phyloP scores from a whole-genome alignment of 53 echinoderm and acorn worm species.

The Stichopus horrens region DNA sequence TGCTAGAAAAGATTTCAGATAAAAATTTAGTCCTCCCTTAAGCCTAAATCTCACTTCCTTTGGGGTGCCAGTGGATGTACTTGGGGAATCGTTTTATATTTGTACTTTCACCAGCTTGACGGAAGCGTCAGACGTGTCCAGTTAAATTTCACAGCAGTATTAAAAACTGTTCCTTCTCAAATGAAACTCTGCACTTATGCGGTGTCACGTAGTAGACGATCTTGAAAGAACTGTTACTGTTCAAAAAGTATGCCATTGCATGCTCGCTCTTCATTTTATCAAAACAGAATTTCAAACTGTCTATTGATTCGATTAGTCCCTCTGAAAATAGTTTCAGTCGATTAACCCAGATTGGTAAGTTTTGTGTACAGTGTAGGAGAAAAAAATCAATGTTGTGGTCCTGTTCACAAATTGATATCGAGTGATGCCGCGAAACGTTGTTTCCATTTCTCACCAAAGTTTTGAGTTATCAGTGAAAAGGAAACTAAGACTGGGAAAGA shows the following conservation, averaged over 20 bases:
- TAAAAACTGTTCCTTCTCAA: background rate
- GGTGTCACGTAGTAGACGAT: background rate
- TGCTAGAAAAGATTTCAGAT: too few species aligned
- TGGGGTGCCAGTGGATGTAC: too few species aligned
- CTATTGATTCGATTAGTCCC: background rate
- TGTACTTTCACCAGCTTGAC: too few species aligned
- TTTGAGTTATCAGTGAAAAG: too few species aligned
- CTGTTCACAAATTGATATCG: background rate
- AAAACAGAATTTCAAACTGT: background rate
- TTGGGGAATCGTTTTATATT: too few species aligned
- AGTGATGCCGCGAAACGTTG: background rate
- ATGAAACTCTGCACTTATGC: background rate
- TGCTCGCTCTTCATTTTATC: background rate
- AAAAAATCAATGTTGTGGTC: background rate
- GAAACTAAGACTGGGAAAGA: too few species aligned
- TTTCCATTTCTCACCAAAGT: too few species aligned
- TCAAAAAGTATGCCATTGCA: background rate
- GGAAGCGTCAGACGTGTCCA: too few species aligned
- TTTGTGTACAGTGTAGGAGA: background rate
- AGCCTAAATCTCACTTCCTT: too few species aligned
- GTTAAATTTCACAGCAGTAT: too few species aligned
- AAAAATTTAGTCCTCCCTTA: too few species aligned
- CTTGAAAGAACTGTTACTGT: too few species aligned
- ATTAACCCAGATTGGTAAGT: background rate
- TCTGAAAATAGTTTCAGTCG: background rate